Evolutionary conservation across 2,113 vertebrate species (phyloP), one percentile per base, ranked within the genome.

Genomic region (Callaeas wilsoni): DNA sequence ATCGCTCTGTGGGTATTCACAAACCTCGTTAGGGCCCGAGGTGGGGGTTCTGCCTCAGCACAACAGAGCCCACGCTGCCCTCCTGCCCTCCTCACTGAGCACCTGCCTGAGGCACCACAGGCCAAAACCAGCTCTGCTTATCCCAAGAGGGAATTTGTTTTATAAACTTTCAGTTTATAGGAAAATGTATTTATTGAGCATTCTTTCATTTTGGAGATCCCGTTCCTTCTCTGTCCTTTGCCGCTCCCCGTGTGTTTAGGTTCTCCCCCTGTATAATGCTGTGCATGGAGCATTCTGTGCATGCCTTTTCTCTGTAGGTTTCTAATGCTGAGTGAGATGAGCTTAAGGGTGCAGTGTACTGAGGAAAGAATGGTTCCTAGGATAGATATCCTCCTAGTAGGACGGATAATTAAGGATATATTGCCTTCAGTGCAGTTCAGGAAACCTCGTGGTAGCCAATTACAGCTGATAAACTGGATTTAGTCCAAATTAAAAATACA

Each of bases 331-430:
- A 95, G 55, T 91, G 75, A 97, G 82, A 91, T 94, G 93, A 95
- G 93, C 89, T 91, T 95, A 89, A 92, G 82, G 76, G 59, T 93
- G 23, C 87, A 76, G 80, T 75, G 63, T 17, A 6, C n/a, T 74
- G 94, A 95, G 94, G 91, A 93, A 92, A 94, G 93, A 96, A 86
- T 74, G 88, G 89, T 56, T 50, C 23, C 8, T 86, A 81, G 93
- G 65, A 59, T 19, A 89, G 90, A 23, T 52, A 50, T 22, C 26
- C 37, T 59, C 6, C 27, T 18, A 27, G 17, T 77, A 88, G 93
- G 70, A 73, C 17, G 93, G 83, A 65, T 74, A 85, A 77, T 52
- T 82, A 90, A 74, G 42, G 37, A 53, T 67, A 22, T 1, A 1
- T 77, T 68, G 52, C 16, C 39, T 83, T 87, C 35, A 67, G 0